phyloP scores from a whole-genome alignment of 2,113 vertebrate species.

The Ivindomyrus marchei region DNA sequence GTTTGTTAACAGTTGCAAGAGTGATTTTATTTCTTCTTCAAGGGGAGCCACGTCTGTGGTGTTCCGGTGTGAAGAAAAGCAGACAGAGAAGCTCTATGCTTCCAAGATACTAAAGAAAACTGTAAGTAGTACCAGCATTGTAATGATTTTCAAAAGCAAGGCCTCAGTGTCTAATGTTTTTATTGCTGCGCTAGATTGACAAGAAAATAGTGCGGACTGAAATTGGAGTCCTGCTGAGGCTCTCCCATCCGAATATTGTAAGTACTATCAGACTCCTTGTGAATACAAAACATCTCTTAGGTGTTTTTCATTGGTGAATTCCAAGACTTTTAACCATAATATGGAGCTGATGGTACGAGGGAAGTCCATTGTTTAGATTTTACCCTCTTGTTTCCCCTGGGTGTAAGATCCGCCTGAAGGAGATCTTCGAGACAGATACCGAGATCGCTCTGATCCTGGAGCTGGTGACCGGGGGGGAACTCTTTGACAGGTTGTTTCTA shows the following conservation, averaged over 20 bases:
- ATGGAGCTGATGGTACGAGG: neutral
- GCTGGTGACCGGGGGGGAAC: slow-evolving; percentile 80
- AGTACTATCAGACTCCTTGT: slow-evolving; percentile 39
- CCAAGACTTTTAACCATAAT: neutral
- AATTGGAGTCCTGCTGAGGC: slow-evolving; percentile 76
- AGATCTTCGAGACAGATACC: slow-evolving; percentile 77
- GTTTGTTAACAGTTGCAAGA: neutral
- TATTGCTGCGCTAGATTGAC: slow-evolving; percentile 64
- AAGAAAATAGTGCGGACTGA: slow-evolving; percentile 83
- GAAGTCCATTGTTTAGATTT: neutral
- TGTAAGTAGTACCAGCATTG: slow-evolving; percentile 49
- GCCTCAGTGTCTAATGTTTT: neutral
- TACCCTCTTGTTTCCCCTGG: neutral
- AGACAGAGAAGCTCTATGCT: slow-evolving; percentile 66
- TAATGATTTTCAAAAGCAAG: neutral
- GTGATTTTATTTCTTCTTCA: slow-evolving; percentile 1
- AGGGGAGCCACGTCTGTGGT: slow-evolving; percentile 81
- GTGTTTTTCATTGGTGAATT: neutral
- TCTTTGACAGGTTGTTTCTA: slow-evolving; percentile 73
- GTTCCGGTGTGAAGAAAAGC: slow-evolving; percentile 76
- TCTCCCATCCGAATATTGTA: slow-evolving; percentile 81
- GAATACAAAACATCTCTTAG: neutral
- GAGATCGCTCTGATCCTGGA: slow-evolving; percentile 79
- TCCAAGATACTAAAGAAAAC: slow-evolving; percentile 83
- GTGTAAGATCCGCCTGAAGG: slow-evolving; percentile 78